Percentiles rank a stretch among this genome's conserved stretches.
Evolutionary conservation across 2,888 invertebrate genomes (phyloP).

Genomic region (Corbicula japonica): DNA sequence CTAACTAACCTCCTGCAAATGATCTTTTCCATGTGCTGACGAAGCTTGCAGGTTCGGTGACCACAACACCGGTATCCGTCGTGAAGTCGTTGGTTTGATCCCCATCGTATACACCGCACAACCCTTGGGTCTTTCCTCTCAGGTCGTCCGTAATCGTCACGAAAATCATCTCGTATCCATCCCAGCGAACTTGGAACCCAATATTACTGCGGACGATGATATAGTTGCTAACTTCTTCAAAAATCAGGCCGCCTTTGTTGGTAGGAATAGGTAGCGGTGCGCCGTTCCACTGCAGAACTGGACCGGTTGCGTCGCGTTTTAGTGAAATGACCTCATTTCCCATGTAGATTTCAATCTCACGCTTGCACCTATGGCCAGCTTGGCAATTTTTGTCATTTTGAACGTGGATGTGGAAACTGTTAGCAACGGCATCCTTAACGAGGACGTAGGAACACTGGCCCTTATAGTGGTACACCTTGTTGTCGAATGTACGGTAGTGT

Average conservation of each 20-base stretch:
- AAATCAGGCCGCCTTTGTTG: constrained; percentile 89
- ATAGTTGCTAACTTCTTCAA: constrained; percentile 91
- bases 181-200: constrained; percentile 91
- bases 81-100: constrained; percentile 90
- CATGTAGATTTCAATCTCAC: constrained; percentile 90
- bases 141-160: constrained; percentile 84
- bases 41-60: constrained; percentile 72
- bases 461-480: constrained; percentile 91
- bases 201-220: constrained; percentile 91
- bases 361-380: constrained; percentile 87
- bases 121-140: constrained; percentile 93
- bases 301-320: constrained; percentile 65
- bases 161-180: constrained; percentile 88
- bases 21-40: constrained; percentile 79
- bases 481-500: constrained; percentile 95
- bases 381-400: constrained; percentile 88
- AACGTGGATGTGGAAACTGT: constrained; percentile 90
- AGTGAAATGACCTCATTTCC: constrained; percentile 88
- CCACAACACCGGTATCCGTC: constrained; percentile 88
- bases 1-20: constrained; percentile 60
- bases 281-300: constrained; percentile 72
- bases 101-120: constrained; percentile 93
- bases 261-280: constrained; percentile 69
- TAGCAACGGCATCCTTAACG: constrained; percentile 90
- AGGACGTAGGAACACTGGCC: constrained; percentile 91